Conservation (phyloP, 2,797 vertebrate genomes). For the Danio choprae region DNA sequence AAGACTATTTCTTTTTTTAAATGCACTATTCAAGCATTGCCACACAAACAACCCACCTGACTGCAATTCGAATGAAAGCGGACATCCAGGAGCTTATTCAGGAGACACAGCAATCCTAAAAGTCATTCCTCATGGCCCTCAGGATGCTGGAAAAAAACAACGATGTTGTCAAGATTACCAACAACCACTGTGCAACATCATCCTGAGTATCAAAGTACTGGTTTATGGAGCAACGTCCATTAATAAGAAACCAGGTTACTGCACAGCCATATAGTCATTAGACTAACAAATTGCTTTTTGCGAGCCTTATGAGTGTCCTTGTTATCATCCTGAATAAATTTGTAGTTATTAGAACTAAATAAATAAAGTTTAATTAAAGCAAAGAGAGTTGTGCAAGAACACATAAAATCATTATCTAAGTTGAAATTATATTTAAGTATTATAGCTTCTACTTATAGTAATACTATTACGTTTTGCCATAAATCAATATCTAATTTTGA, state of each 20-base stretch:
- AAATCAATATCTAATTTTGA: constrained; percentile 25
- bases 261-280: neutral
- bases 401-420: neutral
- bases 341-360: neutral
- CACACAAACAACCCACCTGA: constrained; percentile 67
- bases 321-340: neutral
- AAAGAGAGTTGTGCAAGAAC: neutral
- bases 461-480: neutral
- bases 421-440: neutral
- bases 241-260: constrained; percentile 8
- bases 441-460: neutral
- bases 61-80: constrained; percentile 71
- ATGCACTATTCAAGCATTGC: neutral
- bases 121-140: constrained; percentile 79
- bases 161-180: neutral
- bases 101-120: constrained; percentile 79
- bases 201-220: constrained; percentile 60
- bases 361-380: neutral
- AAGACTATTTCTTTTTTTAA: neutral
- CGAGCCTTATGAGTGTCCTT: neutral
- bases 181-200: constrained; percentile 52
- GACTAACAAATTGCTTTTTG: neutral
- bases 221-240: constrained; percentile 11
- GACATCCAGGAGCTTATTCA: constrained; percentile 84
- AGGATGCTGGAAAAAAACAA: constrained; percentile 61